Conservation (phyloP, 2,797 vertebrate genomes). For the Dendrocincla tyrannina region DNA sequence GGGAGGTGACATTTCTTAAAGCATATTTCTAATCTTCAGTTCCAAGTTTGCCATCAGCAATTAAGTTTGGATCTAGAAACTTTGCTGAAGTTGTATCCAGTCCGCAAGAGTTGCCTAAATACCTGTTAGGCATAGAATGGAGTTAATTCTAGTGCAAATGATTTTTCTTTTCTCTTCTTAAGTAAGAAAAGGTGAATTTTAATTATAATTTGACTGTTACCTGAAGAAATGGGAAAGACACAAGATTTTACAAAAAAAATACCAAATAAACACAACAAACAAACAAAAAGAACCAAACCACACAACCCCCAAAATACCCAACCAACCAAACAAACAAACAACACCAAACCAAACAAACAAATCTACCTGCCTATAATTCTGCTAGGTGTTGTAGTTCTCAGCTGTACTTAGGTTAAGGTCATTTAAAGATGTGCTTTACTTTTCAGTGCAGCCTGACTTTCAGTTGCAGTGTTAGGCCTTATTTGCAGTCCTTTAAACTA, state of each 20-base stretch:
- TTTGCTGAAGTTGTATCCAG: neutral
- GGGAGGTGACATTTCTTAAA: neutral
- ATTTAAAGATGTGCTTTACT: neutral
- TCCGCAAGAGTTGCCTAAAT: neutral
- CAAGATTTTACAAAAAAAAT: neutral
- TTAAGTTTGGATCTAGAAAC: neutral
- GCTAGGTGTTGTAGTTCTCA: neutral
- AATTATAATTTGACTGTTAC: neutral
- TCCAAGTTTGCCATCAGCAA: neutral
- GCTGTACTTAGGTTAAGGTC: neutral
- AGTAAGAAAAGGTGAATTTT: neutral
- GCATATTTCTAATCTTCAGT: neutral
- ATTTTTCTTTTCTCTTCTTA: neutral
- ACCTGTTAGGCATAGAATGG: accelerated
- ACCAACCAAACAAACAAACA: neutral
- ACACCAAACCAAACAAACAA: neutral
- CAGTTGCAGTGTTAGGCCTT: neutral
- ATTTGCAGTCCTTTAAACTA: neutral
- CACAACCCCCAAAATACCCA: neutral
- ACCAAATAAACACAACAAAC: neutral
- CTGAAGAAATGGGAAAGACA: neutral
- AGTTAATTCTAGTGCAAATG: neutral
- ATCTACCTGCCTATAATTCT: neutral
- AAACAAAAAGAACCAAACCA: neutral
- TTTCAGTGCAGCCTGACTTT: neutral